phyloP scores from a whole-genome alignment of 2,888 invertebrate genomes.

The Stenolophus ochropezus region DNA sequence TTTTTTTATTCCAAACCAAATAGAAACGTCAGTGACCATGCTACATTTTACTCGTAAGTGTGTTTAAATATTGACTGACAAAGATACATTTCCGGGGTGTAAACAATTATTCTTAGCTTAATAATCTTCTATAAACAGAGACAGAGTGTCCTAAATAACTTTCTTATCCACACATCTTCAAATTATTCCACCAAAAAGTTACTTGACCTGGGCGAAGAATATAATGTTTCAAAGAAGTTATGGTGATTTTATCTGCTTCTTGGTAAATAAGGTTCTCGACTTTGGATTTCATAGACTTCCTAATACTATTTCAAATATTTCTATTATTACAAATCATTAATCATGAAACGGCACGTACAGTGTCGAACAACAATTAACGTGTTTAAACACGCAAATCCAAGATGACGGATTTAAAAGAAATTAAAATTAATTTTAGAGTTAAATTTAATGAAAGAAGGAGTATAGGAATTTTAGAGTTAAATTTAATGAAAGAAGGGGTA shows the following conservation, averaged over 20 bases:
- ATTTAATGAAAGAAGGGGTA: no score
- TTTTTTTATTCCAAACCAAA: not conserved
- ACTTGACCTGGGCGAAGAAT: not conserved
- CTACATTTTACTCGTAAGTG: not conserved
- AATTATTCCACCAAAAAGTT: not conserved
- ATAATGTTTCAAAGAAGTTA: not conserved
- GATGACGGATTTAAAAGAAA: no score
- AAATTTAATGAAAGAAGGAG: no score
- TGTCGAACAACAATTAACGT: no score
- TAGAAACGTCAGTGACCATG: not conserved
- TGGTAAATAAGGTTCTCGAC: not conserved
- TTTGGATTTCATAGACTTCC: no score
- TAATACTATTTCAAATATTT: no score
- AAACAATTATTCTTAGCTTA: not conserved
- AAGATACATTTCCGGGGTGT: conserved; percentile 19
- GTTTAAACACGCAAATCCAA: no score
- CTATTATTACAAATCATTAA: no score
- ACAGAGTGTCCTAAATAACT: not conserved
- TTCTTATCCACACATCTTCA: not conserved
- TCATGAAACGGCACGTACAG: no score
- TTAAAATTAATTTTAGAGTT: no score
- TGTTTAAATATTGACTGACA: not conserved
- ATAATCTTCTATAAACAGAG: not conserved
- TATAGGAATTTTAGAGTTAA: no score
- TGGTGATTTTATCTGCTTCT: not conserved